A percentile compares a stretch with the other conserved stretches of the same genome.
Evolutionary conservation across 2,797 vertebrate species (phyloP).

Genomic region (Falco columbarius): DNA sequence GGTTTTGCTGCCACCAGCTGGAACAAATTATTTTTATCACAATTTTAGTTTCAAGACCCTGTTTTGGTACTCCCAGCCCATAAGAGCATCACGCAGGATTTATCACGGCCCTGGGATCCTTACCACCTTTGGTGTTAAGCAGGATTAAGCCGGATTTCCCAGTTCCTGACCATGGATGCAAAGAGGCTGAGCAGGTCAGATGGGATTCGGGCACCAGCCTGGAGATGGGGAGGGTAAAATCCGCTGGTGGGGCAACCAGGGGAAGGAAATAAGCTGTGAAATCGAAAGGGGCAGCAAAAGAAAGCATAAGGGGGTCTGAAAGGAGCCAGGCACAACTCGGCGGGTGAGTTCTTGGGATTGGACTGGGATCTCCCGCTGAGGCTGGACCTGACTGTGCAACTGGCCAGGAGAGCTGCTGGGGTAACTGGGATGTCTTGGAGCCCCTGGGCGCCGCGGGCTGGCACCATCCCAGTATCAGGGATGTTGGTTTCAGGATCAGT

Average conservation of each 20-base stretch:
- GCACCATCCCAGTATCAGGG: too few species aligned
- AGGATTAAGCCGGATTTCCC: fast-evolving
- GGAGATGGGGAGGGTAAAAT: neutral
- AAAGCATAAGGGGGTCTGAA: neutral
- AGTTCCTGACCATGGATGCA: fast-evolving
- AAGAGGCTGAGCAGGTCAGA: fast-evolving
- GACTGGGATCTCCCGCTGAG: neutral
- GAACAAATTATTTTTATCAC: neutral
- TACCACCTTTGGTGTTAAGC: neutral
- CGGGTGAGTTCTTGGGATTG: fast-evolving
- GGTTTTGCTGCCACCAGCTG: conserved; percentile 31
- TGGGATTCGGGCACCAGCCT: neutral
- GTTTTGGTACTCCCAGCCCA: neutral
- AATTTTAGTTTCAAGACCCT: fast-evolving
- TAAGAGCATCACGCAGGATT: too few species aligned
- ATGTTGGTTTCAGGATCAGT: neutral
- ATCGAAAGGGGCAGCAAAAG: fast-evolving
- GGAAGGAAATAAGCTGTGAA: neutral
- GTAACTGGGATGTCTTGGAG: neutral
- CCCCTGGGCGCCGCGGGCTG: neutral
- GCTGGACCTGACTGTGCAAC: neutral
- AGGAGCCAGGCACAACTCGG: neutral
- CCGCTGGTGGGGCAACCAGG: neutral
- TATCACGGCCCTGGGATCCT: neutral
- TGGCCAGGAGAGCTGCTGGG: neutral